Conservation (phyloP, 37 sponge, comb jelly and placozoan genomes). For the Bolinopsis microptera region DNA sequence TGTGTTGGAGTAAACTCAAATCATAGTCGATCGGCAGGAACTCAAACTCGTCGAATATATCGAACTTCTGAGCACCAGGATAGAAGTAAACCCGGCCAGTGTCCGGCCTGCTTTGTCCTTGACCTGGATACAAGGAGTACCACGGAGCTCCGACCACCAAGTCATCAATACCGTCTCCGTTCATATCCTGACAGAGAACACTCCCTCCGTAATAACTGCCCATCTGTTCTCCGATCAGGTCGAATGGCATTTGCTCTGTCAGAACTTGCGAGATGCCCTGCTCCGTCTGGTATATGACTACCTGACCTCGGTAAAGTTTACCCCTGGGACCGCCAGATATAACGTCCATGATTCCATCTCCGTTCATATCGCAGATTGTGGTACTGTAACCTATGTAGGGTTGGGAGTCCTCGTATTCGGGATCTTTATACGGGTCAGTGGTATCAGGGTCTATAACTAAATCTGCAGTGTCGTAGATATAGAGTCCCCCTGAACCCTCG, state of each 20-base stretch:
- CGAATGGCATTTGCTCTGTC: background rate
- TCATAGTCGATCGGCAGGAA: conserved; percentile 25
- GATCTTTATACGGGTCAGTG: background rate
- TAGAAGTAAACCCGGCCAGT: conserved; percentile 44
- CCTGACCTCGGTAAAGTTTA: conserved; percentile 1
- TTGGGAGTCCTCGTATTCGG: background rate
- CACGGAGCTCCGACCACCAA: conserved; percentile 46
- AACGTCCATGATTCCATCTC: background rate
- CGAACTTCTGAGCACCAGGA: background rate
- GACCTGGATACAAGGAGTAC: background rate
- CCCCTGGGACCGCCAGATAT: conserved; percentile 30
- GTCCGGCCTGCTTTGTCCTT: background rate
- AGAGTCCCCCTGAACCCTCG: conserved; percentile 38
- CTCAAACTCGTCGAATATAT: background rate
- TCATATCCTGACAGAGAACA: conserved; percentile 17
- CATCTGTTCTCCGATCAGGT: conserved; percentile 56
- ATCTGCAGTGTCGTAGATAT: conserved; percentile 13
- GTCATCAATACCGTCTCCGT: conserved; percentile 54
- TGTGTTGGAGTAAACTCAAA: background rate
- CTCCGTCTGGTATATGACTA: background rate
- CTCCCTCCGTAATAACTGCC: conserved; percentile 46
- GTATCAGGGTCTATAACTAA: background rate
- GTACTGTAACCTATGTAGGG: conserved; percentile 62
- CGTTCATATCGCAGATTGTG: conserved; percentile 18
- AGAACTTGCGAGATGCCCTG: background rate